Evolutionary conservation across 1,140 invertebrate genomes (phyloP), one percentile per base, ranked within the genome.

Genomic region (Saccostrea cuccullata): DNA sequence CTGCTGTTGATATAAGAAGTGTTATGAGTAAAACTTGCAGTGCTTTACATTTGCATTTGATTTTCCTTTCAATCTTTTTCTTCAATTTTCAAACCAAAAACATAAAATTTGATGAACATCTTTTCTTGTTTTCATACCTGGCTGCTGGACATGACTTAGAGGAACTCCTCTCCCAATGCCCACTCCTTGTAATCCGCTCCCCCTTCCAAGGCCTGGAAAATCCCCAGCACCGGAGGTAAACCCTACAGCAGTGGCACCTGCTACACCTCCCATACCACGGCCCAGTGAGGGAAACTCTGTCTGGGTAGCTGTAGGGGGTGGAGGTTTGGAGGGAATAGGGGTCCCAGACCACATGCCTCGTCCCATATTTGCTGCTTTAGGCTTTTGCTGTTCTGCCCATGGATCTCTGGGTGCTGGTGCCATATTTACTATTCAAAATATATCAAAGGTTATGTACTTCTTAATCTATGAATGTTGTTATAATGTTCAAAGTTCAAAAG

Each of bases 131-230:
- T 55, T 56, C 20, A 13, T 67, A 36, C 30, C 30, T 36, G 36
- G 5, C 20, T 17, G 20, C 15, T 55, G 15, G 6, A 9, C 47
- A 26, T 89, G 82, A 20, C 70, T 84, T 55, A 85, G 15, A 47
- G 89, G 86, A 64, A 55, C 84, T 40, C 89, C 89, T 87, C 89
- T 60, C n/a, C 89, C 89, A 55, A 89, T 86, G 13, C 89, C 89
- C 4, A 84, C 89, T 5, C 60, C 85, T n/a, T 55, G 17, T 13
- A 86, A 20, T n/a, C 77, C 30, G n/a, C 40, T 40, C 40, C 85
- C 85, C 12, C 88, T 26, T 12, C 88, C 88, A 12, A 89, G 20
- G 4, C 47, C 85, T 55, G 47, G 56, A 58, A 47, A 88, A 36
- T 77, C 85, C 36, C n/a, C 82, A 47, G 36, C 17, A 83, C n/a